Evolutionary conservation across 2,797 vertebrate genomes (phyloP).

Genomic region (Crocodylus rhombifer): DNA sequence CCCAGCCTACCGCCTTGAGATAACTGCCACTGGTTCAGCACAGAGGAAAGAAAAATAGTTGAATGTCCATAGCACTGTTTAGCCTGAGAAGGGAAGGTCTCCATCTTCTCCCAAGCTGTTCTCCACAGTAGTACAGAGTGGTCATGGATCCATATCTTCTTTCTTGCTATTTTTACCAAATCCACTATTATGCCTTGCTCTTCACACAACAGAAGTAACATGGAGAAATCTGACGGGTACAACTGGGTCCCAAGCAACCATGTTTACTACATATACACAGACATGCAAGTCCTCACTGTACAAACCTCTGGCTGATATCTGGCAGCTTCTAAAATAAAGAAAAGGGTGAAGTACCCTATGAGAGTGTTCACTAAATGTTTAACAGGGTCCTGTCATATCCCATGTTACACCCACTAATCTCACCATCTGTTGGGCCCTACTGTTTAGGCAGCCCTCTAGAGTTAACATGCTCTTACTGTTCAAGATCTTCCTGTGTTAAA

Average conservation of each 20-base stretch:
- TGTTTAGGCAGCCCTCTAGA: conserved; percentile 61
- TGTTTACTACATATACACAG: neutral
- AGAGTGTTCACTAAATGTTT: neutral
- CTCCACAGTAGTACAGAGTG: neutral
- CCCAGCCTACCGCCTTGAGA: neutral
- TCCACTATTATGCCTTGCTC: neutral
- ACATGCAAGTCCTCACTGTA: neutral
- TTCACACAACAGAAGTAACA: neutral
- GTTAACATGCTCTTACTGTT: conserved; percentile 51
- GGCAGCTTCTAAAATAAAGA: conserved; percentile 1
- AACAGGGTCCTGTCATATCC: neutral
- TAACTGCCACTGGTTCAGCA: neutral
- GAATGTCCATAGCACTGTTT: neutral
- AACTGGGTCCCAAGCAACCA: neutral
- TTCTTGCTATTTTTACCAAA: neutral
- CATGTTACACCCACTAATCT: neutral
- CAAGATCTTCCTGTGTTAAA: conserved; percentile 70
- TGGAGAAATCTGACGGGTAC: neutral
- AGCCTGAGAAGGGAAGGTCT: neutral
- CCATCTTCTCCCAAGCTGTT: conserved; percentile 12
- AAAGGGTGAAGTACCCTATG: neutral
- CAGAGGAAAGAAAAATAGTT: conserved; percentile 45
- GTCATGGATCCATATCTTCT: neutral
- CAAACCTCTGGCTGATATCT: neutral
- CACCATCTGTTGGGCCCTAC: neutral